These are phyloP conservation scores for roundworm (Caenorhabditis elegans) DNA, from an alignment of 1,140 invertebrate genomes.

Conservation along the genomic window DNA sequence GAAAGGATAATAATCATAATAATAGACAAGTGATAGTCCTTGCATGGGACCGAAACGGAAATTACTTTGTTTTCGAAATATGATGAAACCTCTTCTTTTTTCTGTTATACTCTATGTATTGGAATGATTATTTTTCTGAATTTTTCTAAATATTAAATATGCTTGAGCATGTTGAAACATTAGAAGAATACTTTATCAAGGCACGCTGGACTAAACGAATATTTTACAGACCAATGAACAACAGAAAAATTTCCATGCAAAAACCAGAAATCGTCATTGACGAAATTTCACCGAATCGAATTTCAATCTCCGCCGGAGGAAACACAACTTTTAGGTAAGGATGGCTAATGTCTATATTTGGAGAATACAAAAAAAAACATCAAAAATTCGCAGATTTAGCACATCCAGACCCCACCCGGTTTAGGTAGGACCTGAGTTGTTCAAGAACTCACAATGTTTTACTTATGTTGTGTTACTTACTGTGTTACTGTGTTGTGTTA, in stretches of 20 bases:
- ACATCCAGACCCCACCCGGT: not conserved
- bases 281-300: conserved; percentile 55
- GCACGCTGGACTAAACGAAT: not conserved
- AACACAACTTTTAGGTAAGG: conserved; percentile 59
- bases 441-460: not conserved
- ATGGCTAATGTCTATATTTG: not conserved
- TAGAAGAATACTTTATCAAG: conserved; percentile 40
- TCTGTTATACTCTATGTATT: not conserved
- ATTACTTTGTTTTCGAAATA: not conserved
- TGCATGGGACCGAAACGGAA: not conserved
- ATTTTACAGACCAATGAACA: conserved; percentile 32
- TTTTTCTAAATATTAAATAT: not conserved
- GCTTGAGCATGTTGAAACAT: conserved; percentile 5
- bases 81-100: not conserved
- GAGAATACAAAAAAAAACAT: not conserved
- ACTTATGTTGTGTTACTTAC: not conserved
- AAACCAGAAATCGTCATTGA: conserved; percentile 66
- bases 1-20: too few relatives aligned
- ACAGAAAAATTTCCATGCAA: conserved; percentile 49
- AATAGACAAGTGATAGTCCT: conserved; percentile 3
- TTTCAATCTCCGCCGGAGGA: conserved; percentile 64
- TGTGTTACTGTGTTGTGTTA: not conserved
- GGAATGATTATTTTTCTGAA: not conserved
- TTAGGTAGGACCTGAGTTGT: not conserved
- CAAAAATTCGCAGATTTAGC: not conserved